Percentiles rank a stretch among this genome's conserved stretches.
phyloP scores from a whole-genome alignment of 2,888 invertebrate species.

The Fragum whitleyi region DNA sequence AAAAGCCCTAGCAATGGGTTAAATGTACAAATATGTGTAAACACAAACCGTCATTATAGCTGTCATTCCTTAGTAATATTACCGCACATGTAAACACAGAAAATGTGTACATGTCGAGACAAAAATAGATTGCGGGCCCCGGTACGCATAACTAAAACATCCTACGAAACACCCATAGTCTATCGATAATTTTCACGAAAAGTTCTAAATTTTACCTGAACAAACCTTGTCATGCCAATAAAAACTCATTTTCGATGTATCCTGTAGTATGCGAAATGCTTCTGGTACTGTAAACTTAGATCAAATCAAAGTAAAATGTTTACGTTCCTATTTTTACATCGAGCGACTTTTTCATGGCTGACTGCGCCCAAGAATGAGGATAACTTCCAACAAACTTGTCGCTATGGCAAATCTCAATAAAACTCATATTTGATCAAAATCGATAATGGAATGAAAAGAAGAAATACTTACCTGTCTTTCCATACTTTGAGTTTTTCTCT shows the following conservation, averaged over 20 bases:
- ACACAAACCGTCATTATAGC: slow-evolving; percentile 16
- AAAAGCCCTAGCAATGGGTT: too few relatives aligned
- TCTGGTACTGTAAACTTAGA: too few relatives aligned
- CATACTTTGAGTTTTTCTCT: slow-evolving; percentile 32
- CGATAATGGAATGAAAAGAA: slow-evolving; percentile 22
- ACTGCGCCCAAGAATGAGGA: slow-evolving; percentile 40
- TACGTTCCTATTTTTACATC: slow-evolving; percentile 4
- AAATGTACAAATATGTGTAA: background rate
- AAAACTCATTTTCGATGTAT: background rate
- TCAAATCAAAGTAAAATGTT: background rate
- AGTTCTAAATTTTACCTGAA: background rate
- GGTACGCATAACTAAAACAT: slow-evolving; percentile 58
- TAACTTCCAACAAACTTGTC: slow-evolving; percentile 41
- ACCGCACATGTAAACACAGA: slow-evolving; percentile 17
- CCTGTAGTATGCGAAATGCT: background rate
- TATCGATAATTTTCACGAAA: slow-evolving; percentile 7
- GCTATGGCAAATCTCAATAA: slow-evolving; percentile 14
- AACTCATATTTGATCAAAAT: background rate
- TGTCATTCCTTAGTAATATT: background rate
- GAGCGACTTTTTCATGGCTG: slow-evolving; percentile 49
- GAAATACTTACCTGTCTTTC: slow-evolving; percentile 60
- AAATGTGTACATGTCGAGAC: slow-evolving; percentile 23
- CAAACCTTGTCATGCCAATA: background rate
- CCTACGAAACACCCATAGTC: slow-evolving; percentile 10
- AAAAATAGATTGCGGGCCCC: slow-evolving; percentile 35